phyloP scores from a whole-genome alignment of 92 coral and sea anemone species.

The Palythoa grandis region DNA sequence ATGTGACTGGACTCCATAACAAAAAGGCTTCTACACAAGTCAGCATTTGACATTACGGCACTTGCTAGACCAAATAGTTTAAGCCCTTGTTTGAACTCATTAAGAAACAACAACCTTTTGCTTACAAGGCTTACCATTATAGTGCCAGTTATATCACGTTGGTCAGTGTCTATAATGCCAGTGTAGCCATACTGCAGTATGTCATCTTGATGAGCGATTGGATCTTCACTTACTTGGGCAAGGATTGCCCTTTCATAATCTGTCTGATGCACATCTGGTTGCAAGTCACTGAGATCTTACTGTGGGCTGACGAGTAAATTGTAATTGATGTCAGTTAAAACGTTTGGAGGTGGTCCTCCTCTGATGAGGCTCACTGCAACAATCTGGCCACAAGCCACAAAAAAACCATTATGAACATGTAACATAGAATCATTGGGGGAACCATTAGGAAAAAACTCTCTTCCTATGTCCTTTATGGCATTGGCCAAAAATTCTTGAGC shows the following conservation, averaged over 20 bases:
- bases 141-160: constrained; percentile 61
- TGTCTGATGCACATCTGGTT: constrained; percentile 56
- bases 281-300: constrained; percentile 47
- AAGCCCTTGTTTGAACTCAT: constrained; percentile 27
- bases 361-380: constrained; percentile 58
- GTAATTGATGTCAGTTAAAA: constrained; percentile 59
- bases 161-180: constrained; percentile 52
- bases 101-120: constrained; percentile 54
- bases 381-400: constrained; percentile 59
- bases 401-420: constrained; percentile 57
- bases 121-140: constrained; percentile 61
- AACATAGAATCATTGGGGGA: constrained; percentile 62
- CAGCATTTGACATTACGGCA: constrained; percentile 33
- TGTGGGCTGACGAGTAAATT: constrained; percentile 57
- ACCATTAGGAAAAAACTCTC: constrained; percentile 58
- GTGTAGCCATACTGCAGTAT: constrained; percentile 80
- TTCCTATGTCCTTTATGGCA: neutral
- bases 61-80: constrained; percentile 21
- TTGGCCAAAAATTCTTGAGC: constrained; percentile 52
- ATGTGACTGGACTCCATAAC: constrained; percentile 41
- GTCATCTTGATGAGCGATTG: constrained; percentile 36
- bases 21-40: constrained; percentile 58
- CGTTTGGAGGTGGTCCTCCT: constrained; percentile 69
- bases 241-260: constrained; percentile 45
- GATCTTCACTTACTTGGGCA: constrained; percentile 51